Conservation (phyloP, 2,797 vertebrate species). For the Phoebastria nigripes region DNA sequence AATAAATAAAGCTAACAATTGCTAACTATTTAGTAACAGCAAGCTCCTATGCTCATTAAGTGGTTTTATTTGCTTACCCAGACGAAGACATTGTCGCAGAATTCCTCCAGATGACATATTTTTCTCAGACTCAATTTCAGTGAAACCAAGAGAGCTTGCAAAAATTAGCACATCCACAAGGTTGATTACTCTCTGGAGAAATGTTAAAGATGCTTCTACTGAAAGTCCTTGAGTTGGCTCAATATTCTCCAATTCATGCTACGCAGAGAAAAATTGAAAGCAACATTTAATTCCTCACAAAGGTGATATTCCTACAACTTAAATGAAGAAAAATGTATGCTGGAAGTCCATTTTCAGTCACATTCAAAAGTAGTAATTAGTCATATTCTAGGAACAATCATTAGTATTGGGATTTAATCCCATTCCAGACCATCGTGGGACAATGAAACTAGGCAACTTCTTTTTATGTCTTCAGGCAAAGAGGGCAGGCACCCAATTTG, state of each 20-base stretch:
- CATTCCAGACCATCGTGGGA: not conserved
- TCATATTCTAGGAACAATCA: not conserved
- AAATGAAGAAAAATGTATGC: not conserved
- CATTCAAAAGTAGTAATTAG: not conserved
- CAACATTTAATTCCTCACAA: slow-evolving; percentile 4
- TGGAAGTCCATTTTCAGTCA: not conserved
- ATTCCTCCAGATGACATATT: slow-evolving; percentile 98
- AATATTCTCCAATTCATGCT: slow-evolving; percentile 95
- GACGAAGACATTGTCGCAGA: slow-evolving; percentile 92
- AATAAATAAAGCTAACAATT: not conserved
- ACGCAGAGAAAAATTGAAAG: slow-evolving; percentile 23
- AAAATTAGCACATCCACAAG: slow-evolving; percentile 97
- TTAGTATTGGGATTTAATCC: not conserved
- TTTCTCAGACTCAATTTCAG: slow-evolving; percentile 97
- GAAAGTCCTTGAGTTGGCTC: slow-evolving; percentile 92
- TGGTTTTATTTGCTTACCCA: slow-evolving; percentile 78
- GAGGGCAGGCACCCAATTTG: not conserved
- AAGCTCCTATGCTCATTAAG: not conserved
- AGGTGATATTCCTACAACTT: not conserved
- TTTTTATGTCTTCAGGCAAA: not conserved
- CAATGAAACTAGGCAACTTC: not conserved
- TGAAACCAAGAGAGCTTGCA: slow-evolving; percentile 95
- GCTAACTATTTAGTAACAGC: not conserved
- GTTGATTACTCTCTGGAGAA: slow-evolving; percentile 91
- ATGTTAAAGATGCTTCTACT: slow-evolving; percentile 89